phyloP scores from a whole-genome alignment of 2,888 invertebrate species.

The Epirrita christyi region DNA sequence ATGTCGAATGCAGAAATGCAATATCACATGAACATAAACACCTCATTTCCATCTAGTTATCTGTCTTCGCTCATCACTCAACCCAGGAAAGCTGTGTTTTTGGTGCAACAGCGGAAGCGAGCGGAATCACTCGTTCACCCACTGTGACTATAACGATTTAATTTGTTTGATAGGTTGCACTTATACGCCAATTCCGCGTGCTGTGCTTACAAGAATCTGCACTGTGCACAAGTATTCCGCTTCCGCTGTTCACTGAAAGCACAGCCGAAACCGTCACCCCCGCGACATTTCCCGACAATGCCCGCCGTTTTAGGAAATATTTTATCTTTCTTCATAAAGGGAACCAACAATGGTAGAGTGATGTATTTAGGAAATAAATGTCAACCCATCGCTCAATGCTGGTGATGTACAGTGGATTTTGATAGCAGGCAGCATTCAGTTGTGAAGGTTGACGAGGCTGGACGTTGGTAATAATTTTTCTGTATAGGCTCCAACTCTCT shows the following conservation, averaged over 20 bases:
- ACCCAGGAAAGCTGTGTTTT: background rate
- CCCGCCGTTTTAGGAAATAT: conserved; percentile 74
- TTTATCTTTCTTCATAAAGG: conserved; percentile 82
- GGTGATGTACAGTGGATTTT: conserved; percentile 51
- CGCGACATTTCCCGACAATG: conserved; percentile 73
- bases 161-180: too few species aligned
- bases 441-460: background rate
- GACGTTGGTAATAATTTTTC: background rate
- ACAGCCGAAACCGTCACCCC: conserved; percentile 39
- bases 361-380: conserved; percentile 81
- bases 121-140: too few species aligned
- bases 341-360: conserved; percentile 73
- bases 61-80: background rate
- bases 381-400: conserved; percentile 75
- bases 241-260: conserved; percentile 26
- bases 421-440: conserved; percentile 24
- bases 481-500: too few species aligned
- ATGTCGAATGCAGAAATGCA: background rate
- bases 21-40: conserved; percentile 1
- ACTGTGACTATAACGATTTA: too few species aligned
- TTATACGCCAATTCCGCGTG: too few species aligned
- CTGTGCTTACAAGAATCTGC: too few species aligned
- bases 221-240: background rate
- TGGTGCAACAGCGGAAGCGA: too few species aligned
- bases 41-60: conserved; percentile 5